phyloP scores from a whole-genome alignment of 1,140 invertebrate species.

The Aethina tumida region DNA sequence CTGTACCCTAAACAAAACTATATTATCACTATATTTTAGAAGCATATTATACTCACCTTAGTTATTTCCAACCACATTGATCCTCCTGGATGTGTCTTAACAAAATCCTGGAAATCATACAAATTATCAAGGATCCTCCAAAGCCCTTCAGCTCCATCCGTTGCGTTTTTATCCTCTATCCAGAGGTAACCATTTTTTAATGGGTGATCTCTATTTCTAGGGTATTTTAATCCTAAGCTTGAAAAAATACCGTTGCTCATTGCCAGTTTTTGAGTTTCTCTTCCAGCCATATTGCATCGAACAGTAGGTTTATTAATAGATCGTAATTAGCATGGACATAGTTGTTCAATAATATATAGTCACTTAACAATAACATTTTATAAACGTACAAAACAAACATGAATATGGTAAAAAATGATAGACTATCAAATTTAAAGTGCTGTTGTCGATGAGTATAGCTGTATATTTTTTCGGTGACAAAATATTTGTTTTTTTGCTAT shows the following conservation, averaged over 20 bases:
- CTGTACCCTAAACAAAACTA: slow-evolving; percentile 43
- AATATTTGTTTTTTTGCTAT: no score
- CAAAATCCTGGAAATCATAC: slow-evolving; percentile 62
- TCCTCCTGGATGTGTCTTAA: slow-evolving; percentile 65
- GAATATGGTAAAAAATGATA: no score
- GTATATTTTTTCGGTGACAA: no score
- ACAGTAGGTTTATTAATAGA: no score
- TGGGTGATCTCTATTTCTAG: slow-evolving; percentile 39
- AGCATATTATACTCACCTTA: slow-evolving; percentile 13
- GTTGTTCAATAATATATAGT: no score
- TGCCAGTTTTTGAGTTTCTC: slow-evolving; percentile 9
- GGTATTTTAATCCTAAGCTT: slow-evolving; percentile 37
- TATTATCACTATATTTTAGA: background rate
- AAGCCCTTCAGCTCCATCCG: slow-evolving; percentile 59
- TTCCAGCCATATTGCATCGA: no score
- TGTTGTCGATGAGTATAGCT: no score
- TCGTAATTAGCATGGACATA: no score
- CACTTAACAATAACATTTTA: no score
- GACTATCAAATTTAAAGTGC: no score
- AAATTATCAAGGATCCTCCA: slow-evolving; percentile 70
- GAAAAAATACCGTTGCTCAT: slow-evolving; percentile 16
- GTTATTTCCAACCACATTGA: slow-evolving; percentile 52
- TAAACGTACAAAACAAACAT: no score
- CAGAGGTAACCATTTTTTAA: slow-evolving; percentile 34
- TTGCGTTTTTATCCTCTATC: slow-evolving; percentile 21